phyloP scores from a whole-genome alignment of 2,797 vertebrate species.

The Miichthys miiuy region DNA sequence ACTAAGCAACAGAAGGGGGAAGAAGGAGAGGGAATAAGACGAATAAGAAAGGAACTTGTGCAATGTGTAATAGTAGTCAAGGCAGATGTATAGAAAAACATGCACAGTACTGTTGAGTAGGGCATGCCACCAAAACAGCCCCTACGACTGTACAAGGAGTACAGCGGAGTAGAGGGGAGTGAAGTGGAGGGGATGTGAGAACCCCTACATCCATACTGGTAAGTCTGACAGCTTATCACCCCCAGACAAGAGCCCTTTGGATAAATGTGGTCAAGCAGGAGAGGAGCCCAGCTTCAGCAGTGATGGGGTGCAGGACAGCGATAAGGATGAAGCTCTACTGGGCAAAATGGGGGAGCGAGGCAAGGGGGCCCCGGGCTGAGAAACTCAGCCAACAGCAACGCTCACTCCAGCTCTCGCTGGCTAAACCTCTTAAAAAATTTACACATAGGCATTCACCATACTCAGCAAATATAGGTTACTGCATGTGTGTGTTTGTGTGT shows the following conservation, averaged over 20 bases:
- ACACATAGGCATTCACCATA: constrained; percentile 80
- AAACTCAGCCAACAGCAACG: constrained; percentile 78
- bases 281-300: constrained; percentile 78
- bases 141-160: constrained; percentile 34
- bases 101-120: constrained; percentile 28
- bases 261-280: constrained; percentile 84
- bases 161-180: constrained; percentile 56
- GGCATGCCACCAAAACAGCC: constrained; percentile 33
- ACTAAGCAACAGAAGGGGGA: constrained; percentile 39
- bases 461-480: constrained; percentile 84
- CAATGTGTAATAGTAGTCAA: constrained; percentile 50
- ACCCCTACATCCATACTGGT: constrained; percentile 79
- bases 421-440: constrained; percentile 87
- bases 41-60: constrained; percentile 43
- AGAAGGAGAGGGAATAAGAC: not conserved
- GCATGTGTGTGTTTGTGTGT: constrained; percentile 57
- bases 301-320: constrained; percentile 84
- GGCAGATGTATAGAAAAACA: constrained; percentile 18
- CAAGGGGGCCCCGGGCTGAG: constrained; percentile 75
- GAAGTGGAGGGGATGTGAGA: constrained; percentile 61
- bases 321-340: constrained; percentile 85
- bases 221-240: constrained; percentile 87
- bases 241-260: constrained; percentile 86
- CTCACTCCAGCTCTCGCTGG: constrained; percentile 76
- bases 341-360: constrained; percentile 73